Evolutionary conservation across 1,140 invertebrate species (phyloP).

Genomic region (Rhynchophorus ferrugineus): DNA sequence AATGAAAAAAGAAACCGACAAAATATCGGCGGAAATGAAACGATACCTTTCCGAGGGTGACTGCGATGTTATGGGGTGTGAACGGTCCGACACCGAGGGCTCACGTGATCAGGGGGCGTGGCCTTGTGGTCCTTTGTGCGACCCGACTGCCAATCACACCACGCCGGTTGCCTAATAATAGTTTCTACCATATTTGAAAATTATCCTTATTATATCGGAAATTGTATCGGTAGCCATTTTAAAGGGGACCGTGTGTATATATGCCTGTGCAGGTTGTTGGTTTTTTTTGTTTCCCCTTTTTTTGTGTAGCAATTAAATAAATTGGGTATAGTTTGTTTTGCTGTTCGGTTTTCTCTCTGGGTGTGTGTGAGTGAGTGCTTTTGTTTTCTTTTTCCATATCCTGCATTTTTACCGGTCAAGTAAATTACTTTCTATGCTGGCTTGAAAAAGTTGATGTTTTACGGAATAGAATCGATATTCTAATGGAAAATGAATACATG

Average conservation of each 20-base stretch:
- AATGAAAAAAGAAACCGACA: too few relatives aligned
- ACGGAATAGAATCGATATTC: too few relatives aligned
- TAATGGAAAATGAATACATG: too few relatives aligned
- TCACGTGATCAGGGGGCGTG: slow-evolving; percentile 24
- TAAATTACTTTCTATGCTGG: background rate
- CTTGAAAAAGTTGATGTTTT: too few relatives aligned
- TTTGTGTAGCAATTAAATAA: slow-evolving; percentile 20
- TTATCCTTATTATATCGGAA: slow-evolving; percentile 38
- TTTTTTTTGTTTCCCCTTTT: too few relatives aligned
- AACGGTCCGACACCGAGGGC: slow-evolving; percentile 7
- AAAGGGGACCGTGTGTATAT: slow-evolving; percentile 19
- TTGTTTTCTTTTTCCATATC: slow-evolving; percentile 12
- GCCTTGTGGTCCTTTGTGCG: slow-evolving; percentile 20
- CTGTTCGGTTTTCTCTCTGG: too few relatives aligned
- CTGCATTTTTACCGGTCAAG: slow-evolving; percentile 6
- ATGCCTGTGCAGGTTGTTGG: too few relatives aligned
- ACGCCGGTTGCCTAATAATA: slow-evolving; percentile 32
- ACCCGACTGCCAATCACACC: slow-evolving; percentile 29
- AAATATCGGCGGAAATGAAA: too few relatives aligned
- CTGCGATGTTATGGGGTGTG: too few relatives aligned
- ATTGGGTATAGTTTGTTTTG: slow-evolving; percentile 14
- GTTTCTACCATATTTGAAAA: slow-evolving; percentile 38
- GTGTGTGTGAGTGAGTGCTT: too few relatives aligned
- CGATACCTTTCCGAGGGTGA: too few relatives aligned
- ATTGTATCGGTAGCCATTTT: slow-evolving; percentile 37